Evolutionary conservation across 2,113 vertebrate species (phyloP).

Genomic region (Paracanthobrama guichenoti): DNA sequence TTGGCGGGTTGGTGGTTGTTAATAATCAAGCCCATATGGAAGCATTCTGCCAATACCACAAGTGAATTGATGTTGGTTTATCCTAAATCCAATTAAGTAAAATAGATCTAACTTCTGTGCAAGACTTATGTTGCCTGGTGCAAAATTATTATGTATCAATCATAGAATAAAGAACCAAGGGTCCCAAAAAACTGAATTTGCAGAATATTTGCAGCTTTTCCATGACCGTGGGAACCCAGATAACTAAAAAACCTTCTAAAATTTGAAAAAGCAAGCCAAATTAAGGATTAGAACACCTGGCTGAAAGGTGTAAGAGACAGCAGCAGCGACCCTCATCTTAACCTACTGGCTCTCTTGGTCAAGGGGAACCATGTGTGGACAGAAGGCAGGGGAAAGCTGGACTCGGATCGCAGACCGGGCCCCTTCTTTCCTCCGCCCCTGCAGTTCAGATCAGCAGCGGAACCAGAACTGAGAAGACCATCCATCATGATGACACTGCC

Average conservation of each 20-base stretch:
- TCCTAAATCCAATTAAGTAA: background rate
- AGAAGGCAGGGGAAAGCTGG: constrained; percentile 35
- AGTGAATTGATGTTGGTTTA: background rate
- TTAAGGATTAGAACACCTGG: background rate
- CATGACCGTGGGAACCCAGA: background rate
- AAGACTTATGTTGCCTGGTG: background rate
- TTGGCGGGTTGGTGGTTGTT: no score
- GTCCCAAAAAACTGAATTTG: background rate
- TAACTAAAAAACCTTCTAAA: background rate
- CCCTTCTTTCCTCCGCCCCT: background rate
- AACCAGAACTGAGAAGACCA: constrained; percentile 40
- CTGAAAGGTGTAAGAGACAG: background rate
- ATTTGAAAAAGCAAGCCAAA: background rate
- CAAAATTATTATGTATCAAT: background rate
- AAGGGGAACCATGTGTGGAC: constrained; percentile 12
- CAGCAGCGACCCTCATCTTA: constrained; percentile 12
- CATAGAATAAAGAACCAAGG: background rate
- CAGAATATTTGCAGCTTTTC: background rate
- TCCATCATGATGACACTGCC: constrained; percentile 54
- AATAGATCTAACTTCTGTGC: background rate
- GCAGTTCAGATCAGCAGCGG: constrained; percentile 38
- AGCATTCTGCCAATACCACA: background rate
- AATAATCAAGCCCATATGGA: background rate
- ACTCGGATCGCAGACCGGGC: constrained; percentile 28
- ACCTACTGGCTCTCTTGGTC: background rate